phyloP scores from a whole-genome alignment of 2,797 vertebrate species.

The Ctenopoma kingsleyae region DNA sequence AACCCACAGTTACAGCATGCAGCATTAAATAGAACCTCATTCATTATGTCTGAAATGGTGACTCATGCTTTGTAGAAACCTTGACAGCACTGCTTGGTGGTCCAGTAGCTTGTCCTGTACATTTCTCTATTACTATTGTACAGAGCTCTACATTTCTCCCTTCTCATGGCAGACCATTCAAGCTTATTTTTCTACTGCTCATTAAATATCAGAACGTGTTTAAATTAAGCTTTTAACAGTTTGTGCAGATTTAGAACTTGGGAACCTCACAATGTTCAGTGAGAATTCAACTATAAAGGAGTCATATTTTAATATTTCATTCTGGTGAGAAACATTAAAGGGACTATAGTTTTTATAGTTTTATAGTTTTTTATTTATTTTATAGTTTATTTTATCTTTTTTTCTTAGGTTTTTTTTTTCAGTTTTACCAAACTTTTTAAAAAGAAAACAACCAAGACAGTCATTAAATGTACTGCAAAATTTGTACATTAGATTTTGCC shows the following conservation, averaged over 20 bases:
- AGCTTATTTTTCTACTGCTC: background rate
- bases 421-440: background rate
- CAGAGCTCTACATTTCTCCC: background rate
- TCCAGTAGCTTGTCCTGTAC: slow-evolving; percentile 21
- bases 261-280: too few relatives aligned
- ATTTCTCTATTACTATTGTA: background rate
- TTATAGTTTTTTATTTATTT: too few relatives aligned
- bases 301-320: background rate
- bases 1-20: background rate
- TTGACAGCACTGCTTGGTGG: background rate
- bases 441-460: too few relatives aligned
- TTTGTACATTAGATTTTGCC: background rate
- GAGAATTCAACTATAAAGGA: background rate
- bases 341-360: background rate
- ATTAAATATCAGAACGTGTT: slow-evolving; percentile 6
- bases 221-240: background rate
- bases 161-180: background rate
- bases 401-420: background rate
- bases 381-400: too few relatives aligned
- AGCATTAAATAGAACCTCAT: background rate
- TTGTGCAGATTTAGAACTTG: background rate
- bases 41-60: slow-evolving; percentile 29
- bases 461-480: background rate
- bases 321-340: background rate
- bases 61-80: slow-evolving; percentile 28